Percentiles rank a stretch among this genome's conserved stretches.
These are phyloP conservation scores for Drosophila kepulauana DNA, from an alignment of 1,140 invertebrate genomes.

Conservation along the genomic window DNA sequence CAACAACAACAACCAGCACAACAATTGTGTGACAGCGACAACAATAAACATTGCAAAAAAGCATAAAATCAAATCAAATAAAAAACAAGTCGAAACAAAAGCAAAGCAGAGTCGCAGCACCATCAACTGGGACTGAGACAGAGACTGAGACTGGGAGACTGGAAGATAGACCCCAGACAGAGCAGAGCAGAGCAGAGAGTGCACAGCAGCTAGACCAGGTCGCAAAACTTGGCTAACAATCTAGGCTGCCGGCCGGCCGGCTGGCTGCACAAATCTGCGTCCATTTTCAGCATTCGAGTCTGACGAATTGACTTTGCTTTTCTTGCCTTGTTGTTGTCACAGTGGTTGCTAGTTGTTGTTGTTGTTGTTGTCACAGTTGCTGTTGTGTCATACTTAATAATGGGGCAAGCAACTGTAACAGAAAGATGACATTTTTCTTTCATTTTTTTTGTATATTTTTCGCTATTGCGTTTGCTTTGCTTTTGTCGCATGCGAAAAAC, in stretches of 20 bases:
- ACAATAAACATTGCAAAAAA: conserved; percentile 76
- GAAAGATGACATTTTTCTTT: conserved; percentile 44
- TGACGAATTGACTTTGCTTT: conserved; percentile 24
- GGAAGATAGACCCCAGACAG: no score
- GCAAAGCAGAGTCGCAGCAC: conserved; percentile 11
- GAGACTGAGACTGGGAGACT: not conserved
- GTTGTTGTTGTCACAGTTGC: conserved; percentile 4
- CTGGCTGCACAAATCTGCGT: conserved; percentile 27
- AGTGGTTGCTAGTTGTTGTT: conserved; percentile 4
- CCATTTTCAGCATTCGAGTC: conserved; percentile 24
- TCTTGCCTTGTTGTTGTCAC: not conserved
- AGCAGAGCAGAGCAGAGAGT: no score
- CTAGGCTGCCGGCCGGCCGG: conserved; percentile 1
- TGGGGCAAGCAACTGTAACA: conserved; percentile 50
- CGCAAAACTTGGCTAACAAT: not conserved
- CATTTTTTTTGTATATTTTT: no score
- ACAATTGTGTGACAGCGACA: conserved; percentile 64
- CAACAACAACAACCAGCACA: conserved; percentile 25
- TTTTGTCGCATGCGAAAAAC: conserved; percentile 15
- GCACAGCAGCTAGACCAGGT: not conserved
- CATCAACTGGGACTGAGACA: conserved; percentile 2
- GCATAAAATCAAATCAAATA: conserved; percentile 46
- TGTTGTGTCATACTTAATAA: conserved; percentile 55
- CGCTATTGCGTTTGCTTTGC: conserved; percentile 22
- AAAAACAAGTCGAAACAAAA: conserved; percentile 33